Percentiles rank a stretch among this genome's conserved stretches.
These are phyloP conservation scores for Xenops minutus DNA, from an alignment of 2,797 vertebrate species.

Conservation along the genomic window DNA sequence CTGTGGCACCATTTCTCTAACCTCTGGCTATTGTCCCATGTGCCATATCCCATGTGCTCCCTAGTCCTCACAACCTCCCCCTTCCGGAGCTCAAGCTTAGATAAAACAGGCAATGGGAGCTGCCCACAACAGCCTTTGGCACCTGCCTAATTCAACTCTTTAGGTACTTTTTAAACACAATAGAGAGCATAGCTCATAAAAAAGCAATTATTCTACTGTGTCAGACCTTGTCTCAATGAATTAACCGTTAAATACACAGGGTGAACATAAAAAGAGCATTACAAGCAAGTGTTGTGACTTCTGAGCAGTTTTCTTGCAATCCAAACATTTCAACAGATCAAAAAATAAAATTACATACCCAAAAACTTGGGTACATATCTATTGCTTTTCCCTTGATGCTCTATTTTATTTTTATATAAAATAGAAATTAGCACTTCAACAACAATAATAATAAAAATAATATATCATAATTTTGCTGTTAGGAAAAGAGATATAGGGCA, in stretches of 20 bases:
- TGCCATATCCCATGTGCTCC: background rate
- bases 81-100: background rate
- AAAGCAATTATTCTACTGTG: background rate
- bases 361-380: background rate
- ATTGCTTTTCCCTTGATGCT: background rate
- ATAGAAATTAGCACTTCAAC: background rate
- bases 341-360: background rate
- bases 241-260: background rate
- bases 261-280: background rate
- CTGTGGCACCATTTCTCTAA: rapidly evolving
- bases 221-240: background rate
- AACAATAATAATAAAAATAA: background rate
- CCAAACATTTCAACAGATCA: background rate
- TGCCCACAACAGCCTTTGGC: rapidly evolving
- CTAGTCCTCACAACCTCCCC: background rate
- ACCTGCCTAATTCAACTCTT: background rate
- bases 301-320: background rate
- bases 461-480: background rate
- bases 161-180: background rate
- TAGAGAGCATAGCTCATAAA: background rate
- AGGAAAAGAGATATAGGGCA: background rate
- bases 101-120: background rate
- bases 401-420: background rate
- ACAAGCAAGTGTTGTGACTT: background rate
- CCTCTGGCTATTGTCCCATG: background rate